Base-by-base conservation (phyloP, 2,113 vertebrate species). In the Telmatochromis sp. region DNA sequence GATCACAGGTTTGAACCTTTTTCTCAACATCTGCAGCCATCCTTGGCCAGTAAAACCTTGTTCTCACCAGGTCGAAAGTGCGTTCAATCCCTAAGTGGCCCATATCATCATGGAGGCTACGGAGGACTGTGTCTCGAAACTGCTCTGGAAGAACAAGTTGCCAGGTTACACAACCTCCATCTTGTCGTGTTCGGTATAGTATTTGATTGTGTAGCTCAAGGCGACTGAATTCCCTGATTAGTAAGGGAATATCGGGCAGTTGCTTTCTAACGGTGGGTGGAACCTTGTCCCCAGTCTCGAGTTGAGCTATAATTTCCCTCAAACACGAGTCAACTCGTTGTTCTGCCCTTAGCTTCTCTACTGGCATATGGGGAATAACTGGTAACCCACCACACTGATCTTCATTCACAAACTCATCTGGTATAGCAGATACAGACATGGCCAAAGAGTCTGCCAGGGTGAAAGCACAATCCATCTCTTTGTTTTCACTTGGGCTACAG, bases 311-410 rank as follows among this genome's bases (percentile, higher is more conserved):
- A 37, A 37, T 37, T 37, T 37, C 35, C 35, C 35, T 37, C 35
- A 37, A 37, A 37, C 35, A 10, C 0, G 35, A 4, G 0, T 37
- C 35, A 37, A 4, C 0, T 37, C 9, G 0, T 37, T 37, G 35
- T 37, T 37, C 35, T 37, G 35, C 35, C 0, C 35, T 37, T 37
- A 37, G 35, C 35, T 10, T 0, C 35, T 37, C 35, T 37, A 37
- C 35, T 37, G 35, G 35, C 35, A 37, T 37, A 37, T 37, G 4
- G 35, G 4, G 35, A 37, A 37, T 37, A 37, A 37, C 35, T 37
- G 35, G 35, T 37, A 37, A 37, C 0, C 35, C 35, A 37, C 35
- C 35, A 37, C 35, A 37, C 33, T 33, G 33, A 33, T 33, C 33
- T 33, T 33, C 33, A 33, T 33, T 33, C 33, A 33, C 33, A 33